These are phyloP conservation scores for Neoarius graeffei DNA, from an alignment of 2,113 vertebrate genomes.

Conservation along the genomic window DNA sequence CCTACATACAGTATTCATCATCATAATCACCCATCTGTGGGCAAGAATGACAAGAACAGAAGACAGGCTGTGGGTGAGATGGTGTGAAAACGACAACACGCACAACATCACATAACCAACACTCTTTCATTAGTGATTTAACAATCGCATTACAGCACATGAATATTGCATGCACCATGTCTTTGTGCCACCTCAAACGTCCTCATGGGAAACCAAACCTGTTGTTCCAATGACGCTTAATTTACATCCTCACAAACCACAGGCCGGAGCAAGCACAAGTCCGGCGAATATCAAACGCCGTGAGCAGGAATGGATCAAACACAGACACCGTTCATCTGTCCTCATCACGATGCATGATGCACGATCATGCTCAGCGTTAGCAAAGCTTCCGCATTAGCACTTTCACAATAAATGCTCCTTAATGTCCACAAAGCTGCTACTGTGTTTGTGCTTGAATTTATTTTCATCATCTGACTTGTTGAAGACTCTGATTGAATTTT, in stretches of 20 bases:
- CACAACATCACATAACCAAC: background rate
- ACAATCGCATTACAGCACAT: background rate
- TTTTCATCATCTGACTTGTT: background rate
- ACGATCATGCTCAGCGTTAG: background rate
- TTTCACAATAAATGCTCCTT: too few relatives aligned
- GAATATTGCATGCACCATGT: background rate
- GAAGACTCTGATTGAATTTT: background rate
- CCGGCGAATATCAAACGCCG: slow-evolving; percentile 5
- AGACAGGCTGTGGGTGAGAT: background rate
- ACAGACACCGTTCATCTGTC: background rate
- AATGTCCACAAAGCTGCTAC: background rate
- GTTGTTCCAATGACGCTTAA: background rate
- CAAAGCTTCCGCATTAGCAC: background rate
- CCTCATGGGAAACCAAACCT: slow-evolving; percentile 7
- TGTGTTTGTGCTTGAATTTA: background rate
- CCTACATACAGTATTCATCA: background rate
- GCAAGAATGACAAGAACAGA: background rate
- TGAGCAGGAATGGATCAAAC: background rate
- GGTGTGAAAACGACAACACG: background rate
- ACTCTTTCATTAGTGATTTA: background rate
- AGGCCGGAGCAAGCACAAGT: background rate
- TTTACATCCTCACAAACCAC: background rate
- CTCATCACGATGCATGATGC: background rate
- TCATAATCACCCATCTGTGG: background rate
- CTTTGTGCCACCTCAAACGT: background rate